Conservation (phyloP, 2,113 vertebrate genomes). For the Oophaga pumilio region DNA sequence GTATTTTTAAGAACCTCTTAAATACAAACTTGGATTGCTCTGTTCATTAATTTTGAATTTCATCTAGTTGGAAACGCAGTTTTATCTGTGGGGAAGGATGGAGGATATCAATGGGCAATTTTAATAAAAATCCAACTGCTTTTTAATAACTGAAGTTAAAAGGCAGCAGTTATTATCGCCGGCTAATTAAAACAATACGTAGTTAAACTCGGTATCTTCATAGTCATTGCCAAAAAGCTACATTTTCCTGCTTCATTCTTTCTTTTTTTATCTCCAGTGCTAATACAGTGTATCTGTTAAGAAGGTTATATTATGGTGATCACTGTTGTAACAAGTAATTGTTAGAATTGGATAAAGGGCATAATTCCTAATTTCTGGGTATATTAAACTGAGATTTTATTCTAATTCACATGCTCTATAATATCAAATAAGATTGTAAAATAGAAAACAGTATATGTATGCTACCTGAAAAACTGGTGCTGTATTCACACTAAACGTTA, state of each 20-base stretch:
- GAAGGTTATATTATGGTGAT: neutral
- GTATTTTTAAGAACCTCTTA: conserved; percentile 61
- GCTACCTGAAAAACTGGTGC: too few species aligned
- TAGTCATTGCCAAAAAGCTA: conserved; percentile 52
- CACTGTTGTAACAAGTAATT: neutral
- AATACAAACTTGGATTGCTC: conserved; percentile 60
- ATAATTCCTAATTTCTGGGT: neutral
- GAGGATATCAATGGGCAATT: conserved; percentile 66
- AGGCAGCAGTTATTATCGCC: conserved; percentile 65
- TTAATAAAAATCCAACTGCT: conserved; percentile 68
- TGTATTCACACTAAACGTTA: too few species aligned
- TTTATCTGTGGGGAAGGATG: conserved; percentile 62
- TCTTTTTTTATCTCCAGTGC: neutral
- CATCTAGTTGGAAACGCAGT: conserved; percentile 51
- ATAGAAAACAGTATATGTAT: too few species aligned
- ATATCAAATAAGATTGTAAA: too few species aligned
- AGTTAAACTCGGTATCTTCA: conserved; percentile 66
- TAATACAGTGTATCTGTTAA: neutral
- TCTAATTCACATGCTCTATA: too few species aligned
- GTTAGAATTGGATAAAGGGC: neutral
- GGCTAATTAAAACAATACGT: conserved; percentile 70
- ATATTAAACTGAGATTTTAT: neutral
- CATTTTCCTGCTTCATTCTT: conserved; percentile 19
- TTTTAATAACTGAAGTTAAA: conserved; percentile 69
- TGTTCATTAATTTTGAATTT: conserved; percentile 61